Percentiles rank a stretch among this genome's conserved stretches.
Conservation (phyloP, 2,113 vertebrate genomes). For the Numida meleagris region DNA sequence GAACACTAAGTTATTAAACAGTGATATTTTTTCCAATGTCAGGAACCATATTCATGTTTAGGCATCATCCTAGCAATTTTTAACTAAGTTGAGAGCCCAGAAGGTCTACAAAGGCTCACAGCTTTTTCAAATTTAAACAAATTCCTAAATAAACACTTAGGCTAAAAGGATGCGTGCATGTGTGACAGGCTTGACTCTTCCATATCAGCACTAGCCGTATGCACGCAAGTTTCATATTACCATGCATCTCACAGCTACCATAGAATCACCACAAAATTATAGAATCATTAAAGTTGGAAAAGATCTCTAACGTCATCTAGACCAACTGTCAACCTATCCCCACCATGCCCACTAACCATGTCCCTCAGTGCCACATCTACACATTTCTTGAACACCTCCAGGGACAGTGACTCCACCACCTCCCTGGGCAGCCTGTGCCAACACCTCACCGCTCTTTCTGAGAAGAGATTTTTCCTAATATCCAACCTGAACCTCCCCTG, state of each 20-base stretch:
- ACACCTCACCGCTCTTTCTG: no score
- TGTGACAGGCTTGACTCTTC: background rate
- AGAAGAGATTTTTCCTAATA: no score
- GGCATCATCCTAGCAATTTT: background rate
- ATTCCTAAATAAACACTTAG: background rate
- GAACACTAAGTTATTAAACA: background rate
- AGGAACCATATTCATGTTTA: background rate
- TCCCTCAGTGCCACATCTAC: no score
- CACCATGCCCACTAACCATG: no score
- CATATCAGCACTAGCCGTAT: background rate
- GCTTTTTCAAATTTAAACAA: slow-evolving; percentile 36
- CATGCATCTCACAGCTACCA: background rate
- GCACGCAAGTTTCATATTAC: background rate
- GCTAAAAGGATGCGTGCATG: background rate
- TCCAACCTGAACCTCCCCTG: no score
- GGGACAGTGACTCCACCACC: no score
- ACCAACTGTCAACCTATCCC: no score
- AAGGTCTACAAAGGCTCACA: background rate
- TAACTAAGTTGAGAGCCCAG: background rate
- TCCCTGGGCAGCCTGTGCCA: no score
- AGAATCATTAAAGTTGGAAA: no score
- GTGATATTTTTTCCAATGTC: background rate
- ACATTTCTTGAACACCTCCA: no score
- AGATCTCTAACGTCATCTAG: no score
- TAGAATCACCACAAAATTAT: no score